phyloP scores from a whole-genome alignment of 2,888 invertebrate genomes.

The Drosophila testacea region DNA sequence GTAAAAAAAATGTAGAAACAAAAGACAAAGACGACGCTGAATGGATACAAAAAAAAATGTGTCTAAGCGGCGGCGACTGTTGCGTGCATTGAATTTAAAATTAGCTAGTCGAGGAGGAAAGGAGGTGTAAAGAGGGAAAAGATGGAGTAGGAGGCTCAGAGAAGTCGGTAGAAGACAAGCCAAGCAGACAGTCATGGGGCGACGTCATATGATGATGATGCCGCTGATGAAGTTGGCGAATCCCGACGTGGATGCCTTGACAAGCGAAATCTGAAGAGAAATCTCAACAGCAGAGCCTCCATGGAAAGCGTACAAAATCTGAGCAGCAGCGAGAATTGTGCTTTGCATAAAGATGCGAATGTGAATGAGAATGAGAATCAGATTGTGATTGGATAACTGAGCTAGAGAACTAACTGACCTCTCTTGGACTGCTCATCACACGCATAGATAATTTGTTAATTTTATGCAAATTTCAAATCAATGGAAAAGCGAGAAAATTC shows the following conservation, averaged over 20 bases:
- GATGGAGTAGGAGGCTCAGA: not conserved
- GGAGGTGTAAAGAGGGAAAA: not conserved
- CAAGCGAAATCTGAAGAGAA: slow-evolving; percentile 45
- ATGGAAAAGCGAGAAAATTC: slow-evolving; percentile 7
- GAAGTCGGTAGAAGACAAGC: slow-evolving; percentile 1
- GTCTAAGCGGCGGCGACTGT: slow-evolving; percentile 64
- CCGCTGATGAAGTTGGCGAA: slow-evolving; percentile 50
- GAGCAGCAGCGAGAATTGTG: slow-evolving; percentile 44
- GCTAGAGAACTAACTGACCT: not conserved
- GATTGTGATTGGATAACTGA: not conserved
- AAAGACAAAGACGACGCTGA: slow-evolving; percentile 35
- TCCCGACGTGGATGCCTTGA: slow-evolving; percentile 27
- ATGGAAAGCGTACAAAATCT: slow-evolving; percentile 48
- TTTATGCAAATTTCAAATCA: slow-evolving; percentile 44
- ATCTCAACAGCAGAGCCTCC: slow-evolving; percentile 27
- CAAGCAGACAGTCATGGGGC: slow-evolving; percentile 34
- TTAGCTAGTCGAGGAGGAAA: slow-evolving; percentile 46
- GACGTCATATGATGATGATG: slow-evolving; percentile 28
- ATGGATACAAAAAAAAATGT: slow-evolving; percentile 4
- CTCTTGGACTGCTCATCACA: not conserved
- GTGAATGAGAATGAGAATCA: not conserved
- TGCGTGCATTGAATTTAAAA: slow-evolving; percentile 79
- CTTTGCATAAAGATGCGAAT: slow-evolving; percentile 39
- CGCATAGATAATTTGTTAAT: slow-evolving; percentile 48
- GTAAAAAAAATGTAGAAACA: slow-evolving; percentile 30